Percentiles rank a stretch among this genome's conserved stretches.
phyloP scores from a whole-genome alignment of 92 coral and sea anemone species.

The Isaurus tuberculatus region DNA sequence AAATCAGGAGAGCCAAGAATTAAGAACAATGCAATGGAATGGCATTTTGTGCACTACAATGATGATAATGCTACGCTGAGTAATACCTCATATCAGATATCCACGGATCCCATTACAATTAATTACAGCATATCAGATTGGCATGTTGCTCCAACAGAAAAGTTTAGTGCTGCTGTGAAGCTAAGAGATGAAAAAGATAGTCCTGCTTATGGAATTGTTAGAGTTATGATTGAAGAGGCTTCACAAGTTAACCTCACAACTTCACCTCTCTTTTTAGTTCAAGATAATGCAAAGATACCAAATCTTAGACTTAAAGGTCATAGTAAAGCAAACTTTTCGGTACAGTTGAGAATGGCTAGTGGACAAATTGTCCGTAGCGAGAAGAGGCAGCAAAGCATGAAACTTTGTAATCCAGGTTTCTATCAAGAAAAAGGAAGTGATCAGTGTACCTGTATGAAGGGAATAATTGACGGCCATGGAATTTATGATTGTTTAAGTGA shows the following conservation, averaged over 20 bases:
- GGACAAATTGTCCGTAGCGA: conserved; percentile 67
- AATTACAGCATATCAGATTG: conserved; percentile 68
- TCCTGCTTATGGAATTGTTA: conserved; percentile 78
- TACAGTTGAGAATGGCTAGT: conserved; percentile 67
- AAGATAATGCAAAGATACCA: conserved; percentile 50
- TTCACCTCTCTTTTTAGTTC: conserved; percentile 76
- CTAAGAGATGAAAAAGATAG: conserved; percentile 86
- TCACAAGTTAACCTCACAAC: conserved; percentile 62
- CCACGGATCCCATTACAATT: conserved; percentile 85
- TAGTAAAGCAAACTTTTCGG: conserved; percentile 45
- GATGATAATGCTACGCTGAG: conserved; percentile 31
- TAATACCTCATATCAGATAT: conserved; percentile 63
- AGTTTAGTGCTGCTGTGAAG: conserved; percentile 67
- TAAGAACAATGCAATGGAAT: conserved; percentile 75
- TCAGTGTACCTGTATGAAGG: conserved; percentile 65
- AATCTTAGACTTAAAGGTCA: conserved; percentile 62
- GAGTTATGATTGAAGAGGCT: conserved; percentile 38
- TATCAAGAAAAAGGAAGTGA: conserved; percentile 38
- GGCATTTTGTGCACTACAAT: conserved; percentile 66
- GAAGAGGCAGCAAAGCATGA: conserved; percentile 35
- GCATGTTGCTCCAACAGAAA: conserved; percentile 78
- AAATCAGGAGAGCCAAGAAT: conserved; percentile 59
- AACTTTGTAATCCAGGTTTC: conserved; percentile 76
- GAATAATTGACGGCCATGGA: conserved; percentile 50
- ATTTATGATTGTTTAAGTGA: conserved; percentile 66